A percentile compares a stretch with the other conserved stretches of the same genome.
Conservation (phyloP, 2,797 vertebrate species). For the Catamblyrhynchus diadema region DNA sequence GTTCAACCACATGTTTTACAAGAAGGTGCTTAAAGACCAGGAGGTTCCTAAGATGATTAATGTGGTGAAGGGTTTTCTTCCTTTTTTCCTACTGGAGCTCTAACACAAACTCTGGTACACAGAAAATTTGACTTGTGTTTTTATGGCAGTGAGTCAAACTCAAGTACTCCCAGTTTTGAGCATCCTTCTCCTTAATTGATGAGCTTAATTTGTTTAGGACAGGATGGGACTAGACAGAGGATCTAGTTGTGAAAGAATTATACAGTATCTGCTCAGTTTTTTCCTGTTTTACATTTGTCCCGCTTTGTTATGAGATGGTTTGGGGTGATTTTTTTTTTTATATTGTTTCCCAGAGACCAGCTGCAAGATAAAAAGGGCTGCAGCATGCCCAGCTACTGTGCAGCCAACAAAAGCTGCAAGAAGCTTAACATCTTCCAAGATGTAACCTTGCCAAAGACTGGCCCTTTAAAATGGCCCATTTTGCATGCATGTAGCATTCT, state of each 20-base stretch:
- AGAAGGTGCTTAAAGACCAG: neutral
- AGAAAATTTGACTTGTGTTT: neutral
- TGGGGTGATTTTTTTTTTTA: neutral
- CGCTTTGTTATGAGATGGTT: neutral
- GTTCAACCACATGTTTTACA: neutral
- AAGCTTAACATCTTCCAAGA: neutral
- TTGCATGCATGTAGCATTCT: neutral
- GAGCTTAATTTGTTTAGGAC: neutral
- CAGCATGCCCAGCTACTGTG: neutral
- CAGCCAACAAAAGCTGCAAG: neutral
- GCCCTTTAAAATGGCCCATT: neutral
- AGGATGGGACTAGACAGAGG: neutral
- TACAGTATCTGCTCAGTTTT: neutral
- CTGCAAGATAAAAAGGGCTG: neutral
- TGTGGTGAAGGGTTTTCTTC: neutral
- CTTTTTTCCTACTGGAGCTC: neutral
- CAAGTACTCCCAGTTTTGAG: neutral
- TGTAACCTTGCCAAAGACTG: neutral
- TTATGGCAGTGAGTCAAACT: neutral
- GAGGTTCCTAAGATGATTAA: neutral
- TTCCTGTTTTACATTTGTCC: neutral
- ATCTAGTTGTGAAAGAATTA: neutral
- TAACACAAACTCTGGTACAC: neutral
- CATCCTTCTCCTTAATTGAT: neutral
- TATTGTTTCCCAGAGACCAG: neutral